Evolutionary conservation across 2,113 vertebrate genomes (phyloP).

Genomic region (Mustela nigripes): DNA sequence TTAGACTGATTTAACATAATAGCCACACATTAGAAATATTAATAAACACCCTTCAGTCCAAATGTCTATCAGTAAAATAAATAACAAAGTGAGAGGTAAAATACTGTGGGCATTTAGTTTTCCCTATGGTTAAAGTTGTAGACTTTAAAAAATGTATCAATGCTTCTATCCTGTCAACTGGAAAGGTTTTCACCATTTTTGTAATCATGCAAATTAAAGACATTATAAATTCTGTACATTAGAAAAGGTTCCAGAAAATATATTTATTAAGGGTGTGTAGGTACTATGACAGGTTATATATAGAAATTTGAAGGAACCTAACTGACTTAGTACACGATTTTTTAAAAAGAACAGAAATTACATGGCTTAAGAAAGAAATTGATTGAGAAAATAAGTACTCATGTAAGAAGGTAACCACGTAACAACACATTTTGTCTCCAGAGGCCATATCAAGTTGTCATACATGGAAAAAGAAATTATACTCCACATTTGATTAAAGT

Average conservation of each 20-base stretch:
- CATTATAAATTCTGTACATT: neutral
- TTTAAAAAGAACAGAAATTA: conserved; percentile 20
- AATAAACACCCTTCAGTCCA: neutral
- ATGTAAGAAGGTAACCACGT: neutral
- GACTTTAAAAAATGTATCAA: neutral
- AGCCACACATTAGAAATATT: neutral
- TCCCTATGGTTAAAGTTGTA: neutral
- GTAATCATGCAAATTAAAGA: neutral
- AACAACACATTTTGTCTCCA: neutral
- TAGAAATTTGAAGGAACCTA: neutral
- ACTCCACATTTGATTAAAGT: neutral
- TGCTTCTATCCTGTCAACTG: neutral
- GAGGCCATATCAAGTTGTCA: neutral
- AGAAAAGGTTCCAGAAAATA: neutral
- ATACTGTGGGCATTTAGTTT: neutral
- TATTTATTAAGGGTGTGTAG: neutral
- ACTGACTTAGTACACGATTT: neutral
- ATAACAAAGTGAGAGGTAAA: neutral
- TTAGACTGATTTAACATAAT: neutral
- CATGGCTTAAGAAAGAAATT: neutral
- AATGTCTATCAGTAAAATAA: neutral
- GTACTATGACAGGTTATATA: neutral
- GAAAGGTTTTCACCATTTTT: neutral
- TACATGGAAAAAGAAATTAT: neutral
- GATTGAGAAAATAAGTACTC: conserved; percentile 31